Conservation (phyloP, 2,113 vertebrate genomes). For the Fregetta grallaria region DNA sequence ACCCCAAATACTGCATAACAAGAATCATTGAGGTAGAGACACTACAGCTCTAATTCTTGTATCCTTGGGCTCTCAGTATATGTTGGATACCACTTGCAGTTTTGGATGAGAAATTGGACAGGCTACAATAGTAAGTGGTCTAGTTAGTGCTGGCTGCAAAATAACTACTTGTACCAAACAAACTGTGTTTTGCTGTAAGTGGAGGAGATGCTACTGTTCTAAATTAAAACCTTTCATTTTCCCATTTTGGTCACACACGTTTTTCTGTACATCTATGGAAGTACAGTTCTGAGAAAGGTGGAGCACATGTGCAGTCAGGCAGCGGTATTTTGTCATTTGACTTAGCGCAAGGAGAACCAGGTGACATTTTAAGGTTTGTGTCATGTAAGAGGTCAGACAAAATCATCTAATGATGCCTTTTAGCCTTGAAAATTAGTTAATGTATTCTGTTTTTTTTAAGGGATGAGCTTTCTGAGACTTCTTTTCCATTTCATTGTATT, state of each 20-base stretch:
- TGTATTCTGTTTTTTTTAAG: not conserved
- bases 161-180: not conserved
- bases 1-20: not conserved
- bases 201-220: not conserved
- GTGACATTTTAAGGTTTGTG: not conserved
- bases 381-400: not conserved
- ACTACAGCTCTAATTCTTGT: slow-evolving; percentile 18
- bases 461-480: not conserved
- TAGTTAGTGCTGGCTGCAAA: slow-evolving; percentile 36
- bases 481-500: not conserved
- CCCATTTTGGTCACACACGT: not conserved
- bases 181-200: not conserved
- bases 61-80: slow-evolving; percentile 25
- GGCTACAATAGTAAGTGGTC: slow-evolving; percentile 14
- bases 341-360: not conserved
- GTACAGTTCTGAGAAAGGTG: not conserved
- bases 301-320: not conserved
- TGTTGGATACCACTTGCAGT: not conserved
- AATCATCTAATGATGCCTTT: not conserved
- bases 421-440: not conserved
- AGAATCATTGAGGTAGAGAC: not conserved
- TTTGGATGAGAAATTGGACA: slow-evolving; percentile 30
- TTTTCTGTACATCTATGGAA: not conserved
- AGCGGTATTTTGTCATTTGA: not conserved
- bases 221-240: not conserved